Percentiles rank a stretch among this genome's conserved stretches.
Evolutionary conservation across 1,140 invertebrate genomes (phyloP).

Genomic region (Drosophila yakuba): DNA sequence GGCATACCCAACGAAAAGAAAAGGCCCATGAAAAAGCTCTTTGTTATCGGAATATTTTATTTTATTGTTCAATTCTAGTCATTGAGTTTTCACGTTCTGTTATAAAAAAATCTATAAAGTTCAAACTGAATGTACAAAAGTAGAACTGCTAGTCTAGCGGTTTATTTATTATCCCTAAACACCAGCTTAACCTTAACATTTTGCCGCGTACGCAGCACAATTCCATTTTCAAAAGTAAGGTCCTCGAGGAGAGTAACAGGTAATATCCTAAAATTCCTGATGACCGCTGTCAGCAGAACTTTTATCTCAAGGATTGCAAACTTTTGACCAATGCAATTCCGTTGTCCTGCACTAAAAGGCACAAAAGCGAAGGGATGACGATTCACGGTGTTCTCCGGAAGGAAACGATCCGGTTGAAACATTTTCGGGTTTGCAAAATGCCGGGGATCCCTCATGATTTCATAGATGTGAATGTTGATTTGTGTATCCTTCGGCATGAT

Average conservation of each 20-base stretch:
- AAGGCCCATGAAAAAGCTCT: background rate
- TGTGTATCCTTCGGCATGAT: conserved; percentile 85
- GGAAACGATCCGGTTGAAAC: conserved; percentile 92
- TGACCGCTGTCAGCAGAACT: conserved; percentile 78
- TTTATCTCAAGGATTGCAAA: conserved; percentile 85
- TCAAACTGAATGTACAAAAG: too few species aligned
- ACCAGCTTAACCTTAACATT: conserved; percentile 40
- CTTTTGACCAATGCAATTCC: conserved; percentile 83
- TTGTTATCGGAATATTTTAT: conserved; percentile 1
- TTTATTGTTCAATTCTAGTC: background rate
- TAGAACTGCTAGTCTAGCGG: too few species aligned
- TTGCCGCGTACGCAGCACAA: conserved; percentile 59
- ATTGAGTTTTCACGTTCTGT: too few species aligned
- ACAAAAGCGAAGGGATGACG: conserved; percentile 86
- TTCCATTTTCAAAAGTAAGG: conserved; percentile 55
- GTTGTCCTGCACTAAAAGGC: conserved; percentile 86
- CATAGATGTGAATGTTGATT: conserved; percentile 85
- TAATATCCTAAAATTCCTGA: conserved; percentile 69
- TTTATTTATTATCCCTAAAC: background rate
- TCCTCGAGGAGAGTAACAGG: conserved; percentile 54
- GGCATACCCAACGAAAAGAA: background rate
- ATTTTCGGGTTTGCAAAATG: conserved; percentile 89
- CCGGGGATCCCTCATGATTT: conserved; percentile 87
- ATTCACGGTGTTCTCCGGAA: conserved; percentile 86
- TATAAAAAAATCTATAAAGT: too few species aligned